phyloP scores from a whole-genome alignment of 92 coral and sea anemone species.

The Hydrozoanthus gracilis region DNA sequence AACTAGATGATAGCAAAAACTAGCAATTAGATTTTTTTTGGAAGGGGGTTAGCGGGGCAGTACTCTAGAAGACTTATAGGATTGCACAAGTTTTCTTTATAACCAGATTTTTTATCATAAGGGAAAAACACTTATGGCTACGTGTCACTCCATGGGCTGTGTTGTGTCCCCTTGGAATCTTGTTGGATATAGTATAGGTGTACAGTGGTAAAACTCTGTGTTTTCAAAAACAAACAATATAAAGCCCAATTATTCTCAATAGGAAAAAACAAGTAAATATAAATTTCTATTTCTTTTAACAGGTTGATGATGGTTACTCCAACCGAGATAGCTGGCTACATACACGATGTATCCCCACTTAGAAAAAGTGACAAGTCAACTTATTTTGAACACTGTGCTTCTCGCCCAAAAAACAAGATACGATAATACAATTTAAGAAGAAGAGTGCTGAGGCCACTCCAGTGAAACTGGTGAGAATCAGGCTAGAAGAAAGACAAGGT shows the following conservation, averaged over 20 bases:
- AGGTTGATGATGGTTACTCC: neutral
- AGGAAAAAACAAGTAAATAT: neutral
- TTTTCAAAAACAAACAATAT: too few relatives aligned
- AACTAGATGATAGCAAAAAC: neutral
- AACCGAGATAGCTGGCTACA: slow-evolving; percentile 1
- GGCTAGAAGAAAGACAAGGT: slow-evolving; percentile 8
- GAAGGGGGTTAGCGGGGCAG: neutral
- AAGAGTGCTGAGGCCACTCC: neutral
- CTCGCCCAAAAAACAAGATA: neutral
- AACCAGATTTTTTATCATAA: slow-evolving; percentile 2
- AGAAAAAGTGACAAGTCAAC: neutral
- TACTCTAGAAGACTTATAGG: neutral
- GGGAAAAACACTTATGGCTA: slow-evolving; percentile 11
- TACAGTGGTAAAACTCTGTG: too few relatives aligned
- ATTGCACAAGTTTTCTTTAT: neutral
- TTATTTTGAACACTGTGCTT: neutral
- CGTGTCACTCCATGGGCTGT: neutral
- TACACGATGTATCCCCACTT: neutral
- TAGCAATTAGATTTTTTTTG: neutral
- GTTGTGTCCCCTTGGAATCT: slow-evolving; percentile 6
- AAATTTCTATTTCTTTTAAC: neutral
- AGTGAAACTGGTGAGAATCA: neutral
- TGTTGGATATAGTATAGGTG: too few relatives aligned
- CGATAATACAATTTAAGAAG: neutral
- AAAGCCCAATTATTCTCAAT: neutral